These are phyloP conservation scores for Grantiella picta DNA, from an alignment of 2,113 vertebrate species.

Conservation along the genomic window DNA sequence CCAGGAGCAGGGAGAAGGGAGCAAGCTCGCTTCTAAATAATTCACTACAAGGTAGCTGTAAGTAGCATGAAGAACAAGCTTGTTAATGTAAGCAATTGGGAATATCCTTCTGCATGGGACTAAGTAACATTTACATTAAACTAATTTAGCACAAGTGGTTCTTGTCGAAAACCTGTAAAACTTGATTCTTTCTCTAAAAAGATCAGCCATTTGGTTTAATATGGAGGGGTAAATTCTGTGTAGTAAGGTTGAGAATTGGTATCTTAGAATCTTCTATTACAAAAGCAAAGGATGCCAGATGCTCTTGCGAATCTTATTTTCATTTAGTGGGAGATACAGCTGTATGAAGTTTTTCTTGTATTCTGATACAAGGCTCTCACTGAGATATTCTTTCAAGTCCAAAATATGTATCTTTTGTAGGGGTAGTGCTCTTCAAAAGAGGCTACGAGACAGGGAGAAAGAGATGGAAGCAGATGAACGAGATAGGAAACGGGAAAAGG, in stretches of 20 bases:
- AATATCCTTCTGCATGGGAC: neutral
- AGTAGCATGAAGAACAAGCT: neutral
- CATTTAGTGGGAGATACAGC: neutral
- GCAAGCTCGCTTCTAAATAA: neutral
- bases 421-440: constrained; percentile 98
- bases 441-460: constrained; percentile 93
- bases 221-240: neutral
- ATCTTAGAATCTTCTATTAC: neutral
- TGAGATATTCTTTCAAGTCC: neutral
- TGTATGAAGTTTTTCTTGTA: neutral
- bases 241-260: neutral
- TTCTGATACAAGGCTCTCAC: neutral
- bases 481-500: constrained; percentile 96
- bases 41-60: neutral
- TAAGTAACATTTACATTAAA: neutral
- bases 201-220: neutral
- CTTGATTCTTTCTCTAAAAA: neutral
- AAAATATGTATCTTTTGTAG: constrained; percentile 68
- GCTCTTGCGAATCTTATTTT: neutral
- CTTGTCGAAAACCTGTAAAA: neutral
- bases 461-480: constrained; percentile 98
- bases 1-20: neutral
- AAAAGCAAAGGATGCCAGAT: neutral
- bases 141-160: neutral
- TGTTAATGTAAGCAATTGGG: neutral